Percentiles rank a stretch among this genome's conserved stretches.
These are phyloP conservation scores for Gryllus bimaculatus DNA, from an alignment of 1,140 invertebrate species.

Conservation along the genomic window DNA sequence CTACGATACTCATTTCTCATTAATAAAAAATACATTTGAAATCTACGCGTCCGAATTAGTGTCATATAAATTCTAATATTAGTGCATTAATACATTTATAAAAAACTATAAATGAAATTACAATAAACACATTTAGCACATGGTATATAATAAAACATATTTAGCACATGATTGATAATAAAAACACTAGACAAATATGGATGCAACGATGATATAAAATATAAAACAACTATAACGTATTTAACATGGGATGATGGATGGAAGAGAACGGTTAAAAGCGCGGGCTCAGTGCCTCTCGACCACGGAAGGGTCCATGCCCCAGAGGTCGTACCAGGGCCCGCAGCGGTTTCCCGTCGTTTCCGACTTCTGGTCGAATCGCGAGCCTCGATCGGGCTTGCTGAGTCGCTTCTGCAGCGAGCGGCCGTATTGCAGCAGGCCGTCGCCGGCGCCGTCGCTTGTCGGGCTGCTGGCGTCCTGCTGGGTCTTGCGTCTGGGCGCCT, in stretches of 20 bases:
- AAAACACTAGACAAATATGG: too few species aligned
- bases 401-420: conserved; percentile 35
- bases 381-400: conserved; percentile 36
- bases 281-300: conserved; percentile 11
- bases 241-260: not conserved
- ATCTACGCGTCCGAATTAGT: too few species aligned
- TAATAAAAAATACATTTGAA: too few species aligned
- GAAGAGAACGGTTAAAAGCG: not conserved
- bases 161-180: too few species aligned
- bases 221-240: not conserved
- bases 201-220: too few species aligned
- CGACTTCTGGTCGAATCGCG: conserved; percentile 45
- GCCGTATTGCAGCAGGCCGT: conserved; percentile 37
- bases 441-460: conserved; percentile 30
- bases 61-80: too few species aligned
- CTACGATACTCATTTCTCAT: too few species aligned
- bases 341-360: conserved; percentile 55
- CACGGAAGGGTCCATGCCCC: conserved; percentile 53
- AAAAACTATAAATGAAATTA: too few species aligned
- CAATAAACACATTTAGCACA: too few species aligned
- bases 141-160: too few species aligned
- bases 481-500: conserved; percentile 51
- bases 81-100: too few species aligned
- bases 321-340: conserved; percentile 79
- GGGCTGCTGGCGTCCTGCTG: conserved; percentile 30